A percentile compares a stretch with the other conserved stretches of the same genome.
Evolutionary conservation across 2,113 vertebrate genomes (phyloP).

Genomic region (Bucco capensis): DNA sequence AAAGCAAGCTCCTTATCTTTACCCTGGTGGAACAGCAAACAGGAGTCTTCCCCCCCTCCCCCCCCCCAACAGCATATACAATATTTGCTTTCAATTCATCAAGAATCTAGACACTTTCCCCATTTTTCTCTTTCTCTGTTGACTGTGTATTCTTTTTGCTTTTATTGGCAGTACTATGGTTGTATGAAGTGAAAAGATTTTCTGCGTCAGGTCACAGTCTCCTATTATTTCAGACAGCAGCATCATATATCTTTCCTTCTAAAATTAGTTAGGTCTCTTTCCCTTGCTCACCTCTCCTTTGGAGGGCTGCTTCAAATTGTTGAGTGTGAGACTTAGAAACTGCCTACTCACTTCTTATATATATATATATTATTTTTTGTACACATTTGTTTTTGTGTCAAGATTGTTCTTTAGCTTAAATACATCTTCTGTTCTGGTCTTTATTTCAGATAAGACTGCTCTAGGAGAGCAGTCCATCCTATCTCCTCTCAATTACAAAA

Average conservation of each 20-base stretch:
- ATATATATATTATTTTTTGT: neutral
- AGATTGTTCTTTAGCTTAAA: neutral
- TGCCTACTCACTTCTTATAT: neutral
- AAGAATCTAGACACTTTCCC: neutral
- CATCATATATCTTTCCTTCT: slow-evolving; percentile 37
- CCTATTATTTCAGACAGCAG: slow-evolving; percentile 29
- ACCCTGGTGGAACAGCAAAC: neutral
- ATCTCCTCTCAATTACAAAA: neutral
- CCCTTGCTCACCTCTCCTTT: neutral
- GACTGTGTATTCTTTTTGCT: neutral
- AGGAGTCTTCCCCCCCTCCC: neutral
- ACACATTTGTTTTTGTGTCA: neutral
- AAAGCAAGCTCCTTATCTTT: neutral
- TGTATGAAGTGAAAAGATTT: slow-evolving; percentile 26
- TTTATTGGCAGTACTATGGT: slow-evolving; percentile 9
- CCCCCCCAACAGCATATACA: neutral
- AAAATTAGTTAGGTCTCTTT: slow-evolving; percentile 11
- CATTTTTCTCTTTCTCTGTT: neutral
- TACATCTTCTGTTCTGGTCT: neutral
- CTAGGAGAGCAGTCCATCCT: neutral
- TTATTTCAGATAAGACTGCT: neutral
- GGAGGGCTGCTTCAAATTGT: neutral
- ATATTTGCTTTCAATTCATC: neutral
- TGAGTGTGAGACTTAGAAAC: neutral
- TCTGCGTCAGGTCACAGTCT: slow-evolving; percentile 34